Percentiles rank a stretch among this genome's conserved stretches.
Conservation (phyloP, 2,797 vertebrate genomes). For the Muscicapa striata region DNA sequence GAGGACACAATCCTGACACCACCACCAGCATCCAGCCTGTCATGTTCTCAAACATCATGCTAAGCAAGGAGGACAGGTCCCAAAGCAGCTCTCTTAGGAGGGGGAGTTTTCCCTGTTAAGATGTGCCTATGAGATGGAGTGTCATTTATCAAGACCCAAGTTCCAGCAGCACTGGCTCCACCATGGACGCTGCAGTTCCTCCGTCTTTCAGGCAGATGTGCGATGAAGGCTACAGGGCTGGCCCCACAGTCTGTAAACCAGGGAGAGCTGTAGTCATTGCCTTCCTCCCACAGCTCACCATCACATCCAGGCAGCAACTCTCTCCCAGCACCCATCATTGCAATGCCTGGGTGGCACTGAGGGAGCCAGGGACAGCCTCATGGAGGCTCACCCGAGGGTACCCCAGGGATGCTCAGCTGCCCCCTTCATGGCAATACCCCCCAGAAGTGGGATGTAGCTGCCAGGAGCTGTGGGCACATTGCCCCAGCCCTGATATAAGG, state of each 20-base stretch:
- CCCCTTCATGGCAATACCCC: neutral
- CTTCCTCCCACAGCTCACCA: neutral
- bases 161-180: neutral
- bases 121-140: neutral
- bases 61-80: neutral
- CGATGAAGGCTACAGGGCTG: neutral
- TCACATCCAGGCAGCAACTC: rapidly evolving
- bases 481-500: neutral
- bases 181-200: neutral
- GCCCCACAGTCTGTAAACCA: neutral
- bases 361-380: neutral
- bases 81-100: neutral
- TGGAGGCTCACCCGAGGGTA: neutral
- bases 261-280: neutral
- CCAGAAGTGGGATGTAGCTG: neutral
- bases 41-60: neutral
- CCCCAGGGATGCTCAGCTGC: neutral
- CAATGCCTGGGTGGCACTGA: neutral
- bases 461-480: neutral
- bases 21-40: neutral
- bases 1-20: neutral
- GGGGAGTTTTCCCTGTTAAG: neutral
- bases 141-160: neutral
- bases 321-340: neutral
- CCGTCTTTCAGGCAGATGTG: neutral